Evolutionary conservation across 2,797 vertebrate species (phyloP).

Genomic region (Antrozous pallidus): DNA sequence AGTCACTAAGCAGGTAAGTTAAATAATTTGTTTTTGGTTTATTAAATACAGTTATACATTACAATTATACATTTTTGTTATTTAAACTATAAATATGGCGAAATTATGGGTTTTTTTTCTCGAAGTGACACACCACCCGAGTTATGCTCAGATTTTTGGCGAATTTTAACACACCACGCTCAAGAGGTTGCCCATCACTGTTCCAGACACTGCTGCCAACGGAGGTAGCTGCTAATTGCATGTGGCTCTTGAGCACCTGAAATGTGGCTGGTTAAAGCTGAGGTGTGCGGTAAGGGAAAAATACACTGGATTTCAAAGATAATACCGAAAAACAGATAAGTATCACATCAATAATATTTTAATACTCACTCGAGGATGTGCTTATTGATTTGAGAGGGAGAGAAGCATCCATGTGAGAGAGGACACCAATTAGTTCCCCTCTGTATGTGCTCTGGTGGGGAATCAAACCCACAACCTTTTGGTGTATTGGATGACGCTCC

Average conservation of each 20-base stretch:
- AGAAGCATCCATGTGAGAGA: not conserved
- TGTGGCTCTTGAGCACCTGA: not conserved
- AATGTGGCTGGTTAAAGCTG: not conserved
- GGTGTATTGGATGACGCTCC: not conserved
- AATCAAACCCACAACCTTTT: not conserved
- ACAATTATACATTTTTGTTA: no score
- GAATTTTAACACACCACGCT: no score
- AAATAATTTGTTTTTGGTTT: no score
- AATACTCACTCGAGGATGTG: not conserved
- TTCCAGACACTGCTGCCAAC: no score
- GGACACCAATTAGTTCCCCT: not conserved
- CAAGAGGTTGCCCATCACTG: no score
- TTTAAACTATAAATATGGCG: no score
- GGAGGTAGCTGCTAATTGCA: accelerated
- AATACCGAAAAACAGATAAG: not conserved
- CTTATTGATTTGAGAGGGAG: not conserved
- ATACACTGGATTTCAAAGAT: not conserved
- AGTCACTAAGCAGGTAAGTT: no score
- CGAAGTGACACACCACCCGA: no score
- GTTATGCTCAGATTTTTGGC: no score
- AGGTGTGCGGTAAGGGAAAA: not conserved
- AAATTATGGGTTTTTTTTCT: no score
- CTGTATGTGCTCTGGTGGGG: not conserved
- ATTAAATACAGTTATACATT: no score
- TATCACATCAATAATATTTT: not conserved